phyloP scores from a whole-genome alignment of 2,888 invertebrate species.

The Aphrophora alni region DNA sequence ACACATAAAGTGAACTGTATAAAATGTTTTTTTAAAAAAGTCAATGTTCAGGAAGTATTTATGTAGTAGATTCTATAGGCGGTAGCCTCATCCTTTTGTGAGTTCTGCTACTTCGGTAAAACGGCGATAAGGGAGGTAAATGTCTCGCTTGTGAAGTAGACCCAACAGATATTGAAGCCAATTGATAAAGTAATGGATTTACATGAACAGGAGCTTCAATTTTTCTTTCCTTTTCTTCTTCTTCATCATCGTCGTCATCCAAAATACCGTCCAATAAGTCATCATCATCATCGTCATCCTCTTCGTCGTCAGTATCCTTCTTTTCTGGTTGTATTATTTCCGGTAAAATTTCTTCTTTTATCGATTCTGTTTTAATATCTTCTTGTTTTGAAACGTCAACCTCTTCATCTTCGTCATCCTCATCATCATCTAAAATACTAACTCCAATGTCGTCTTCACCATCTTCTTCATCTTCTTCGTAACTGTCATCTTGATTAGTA shows the following conservation, averaged over 20 bases:
- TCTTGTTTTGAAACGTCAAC: background rate
- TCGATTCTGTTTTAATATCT: background rate
- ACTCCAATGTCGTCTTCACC: background rate
- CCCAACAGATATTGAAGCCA: conserved; percentile 25
- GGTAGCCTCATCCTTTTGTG: conserved; percentile 52
- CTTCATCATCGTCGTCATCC: conserved; percentile 44
- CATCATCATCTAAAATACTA: conserved; percentile 50
- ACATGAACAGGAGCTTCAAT: conserved; percentile 22
- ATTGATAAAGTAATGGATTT: conserved; percentile 25
- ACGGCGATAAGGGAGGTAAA: conserved; percentile 32
- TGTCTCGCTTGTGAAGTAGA: conserved; percentile 18
- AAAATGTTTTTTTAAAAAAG: background rate
- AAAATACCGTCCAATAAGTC: conserved; percentile 27
- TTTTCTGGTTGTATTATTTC: conserved; percentile 2
- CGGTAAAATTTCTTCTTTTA: conserved; percentile 1
- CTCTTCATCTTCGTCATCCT: conserved; percentile 32
- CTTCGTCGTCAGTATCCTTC: conserved; percentile 20
- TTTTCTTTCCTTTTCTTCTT: conserved; percentile 38
- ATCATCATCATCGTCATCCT: conserved; percentile 14
- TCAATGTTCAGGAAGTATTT: background rate
- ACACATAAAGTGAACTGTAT: background rate
- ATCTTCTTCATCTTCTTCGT: conserved; percentile 26
- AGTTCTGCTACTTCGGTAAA: conserved; percentile 47
- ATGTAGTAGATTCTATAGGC: conserved; percentile 24
- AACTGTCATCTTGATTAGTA: background rate